These are phyloP conservation scores for Neotoxoptera formosana DNA, from an alignment of 1,140 invertebrate genomes.

Conservation along the genomic window DNA sequence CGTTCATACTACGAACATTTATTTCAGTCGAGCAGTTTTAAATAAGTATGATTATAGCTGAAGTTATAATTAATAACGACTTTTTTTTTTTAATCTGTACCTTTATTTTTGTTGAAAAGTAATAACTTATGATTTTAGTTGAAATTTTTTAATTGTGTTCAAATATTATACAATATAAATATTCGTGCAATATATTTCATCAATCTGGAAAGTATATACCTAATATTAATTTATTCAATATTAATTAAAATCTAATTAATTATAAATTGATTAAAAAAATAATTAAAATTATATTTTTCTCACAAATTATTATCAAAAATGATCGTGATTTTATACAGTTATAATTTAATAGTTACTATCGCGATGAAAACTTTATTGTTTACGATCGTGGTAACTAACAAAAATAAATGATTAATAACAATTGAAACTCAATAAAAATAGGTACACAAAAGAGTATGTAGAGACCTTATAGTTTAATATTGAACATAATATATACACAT, in stretches of 20 bases:
- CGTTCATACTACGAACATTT: neutral
- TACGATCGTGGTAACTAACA: neutral
- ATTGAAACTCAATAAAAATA: neutral
- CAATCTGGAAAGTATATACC: neutral
- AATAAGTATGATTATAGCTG: neutral
- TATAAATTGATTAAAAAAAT: neutral
- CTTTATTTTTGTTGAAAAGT: neutral
- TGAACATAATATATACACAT: conserved; percentile 27
- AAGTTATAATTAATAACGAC: neutral
- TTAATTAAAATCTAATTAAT: too few relatives aligned
- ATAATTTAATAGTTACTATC: neutral
- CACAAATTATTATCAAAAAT: neutral
- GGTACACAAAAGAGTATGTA: neutral
- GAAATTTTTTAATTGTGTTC: neutral
- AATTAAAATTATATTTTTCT: neutral
- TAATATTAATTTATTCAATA: neutral
- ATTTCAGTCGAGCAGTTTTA: neutral
- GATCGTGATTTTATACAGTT: neutral
- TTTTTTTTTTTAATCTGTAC: neutral
- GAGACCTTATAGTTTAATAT: conserved; percentile 12
- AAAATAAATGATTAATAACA: neutral
- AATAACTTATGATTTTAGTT: neutral
- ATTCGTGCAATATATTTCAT: neutral
- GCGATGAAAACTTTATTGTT: neutral
- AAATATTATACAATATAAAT: neutral